phyloP scores from a whole-genome alignment of 2,888 invertebrate species.

The Ametastegia equiseti region DNA sequence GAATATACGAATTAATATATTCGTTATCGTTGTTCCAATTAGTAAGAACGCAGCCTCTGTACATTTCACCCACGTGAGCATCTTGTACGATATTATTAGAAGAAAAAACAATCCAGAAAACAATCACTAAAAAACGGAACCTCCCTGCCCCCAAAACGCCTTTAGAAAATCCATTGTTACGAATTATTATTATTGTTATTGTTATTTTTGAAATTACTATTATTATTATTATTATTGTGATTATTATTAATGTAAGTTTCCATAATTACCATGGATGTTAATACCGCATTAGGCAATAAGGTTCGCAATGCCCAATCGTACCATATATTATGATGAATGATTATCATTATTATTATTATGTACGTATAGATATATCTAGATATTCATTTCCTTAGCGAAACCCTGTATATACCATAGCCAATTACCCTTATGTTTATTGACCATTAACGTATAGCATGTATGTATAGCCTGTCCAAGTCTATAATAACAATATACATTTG shows the following conservation, averaged over 20 bases:
- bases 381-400: conserved; percentile 15
- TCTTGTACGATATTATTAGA: conserved; percentile 66
- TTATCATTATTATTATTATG: background rate
- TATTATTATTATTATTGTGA: background rate
- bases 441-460: conserved; percentile 44
- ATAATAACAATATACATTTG: background rate
- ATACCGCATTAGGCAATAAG: background rate
- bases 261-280: background rate
- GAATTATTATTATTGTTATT: conserved; percentile 40
- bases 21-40: background rate
- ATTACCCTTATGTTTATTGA: conserved; percentile 55
- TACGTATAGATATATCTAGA: background rate
- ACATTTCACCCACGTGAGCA: conserved; percentile 65
- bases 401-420: conserved; percentile 13
- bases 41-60: background rate
- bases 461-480: conserved; percentile 34
- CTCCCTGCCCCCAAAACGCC: conserved; percentile 4
- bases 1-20: background rate
- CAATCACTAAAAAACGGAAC: background rate
- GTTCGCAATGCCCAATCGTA: background rate
- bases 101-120: background rate
- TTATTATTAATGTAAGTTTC: conserved; percentile 55
- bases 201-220: background rate
- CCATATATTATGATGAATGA: too few species aligned
- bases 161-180: conserved; percentile 58